These are phyloP conservation scores for Melanotaenia duboulayi DNA, from an alignment of 2,113 vertebrate species.

Conservation along the genomic window DNA sequence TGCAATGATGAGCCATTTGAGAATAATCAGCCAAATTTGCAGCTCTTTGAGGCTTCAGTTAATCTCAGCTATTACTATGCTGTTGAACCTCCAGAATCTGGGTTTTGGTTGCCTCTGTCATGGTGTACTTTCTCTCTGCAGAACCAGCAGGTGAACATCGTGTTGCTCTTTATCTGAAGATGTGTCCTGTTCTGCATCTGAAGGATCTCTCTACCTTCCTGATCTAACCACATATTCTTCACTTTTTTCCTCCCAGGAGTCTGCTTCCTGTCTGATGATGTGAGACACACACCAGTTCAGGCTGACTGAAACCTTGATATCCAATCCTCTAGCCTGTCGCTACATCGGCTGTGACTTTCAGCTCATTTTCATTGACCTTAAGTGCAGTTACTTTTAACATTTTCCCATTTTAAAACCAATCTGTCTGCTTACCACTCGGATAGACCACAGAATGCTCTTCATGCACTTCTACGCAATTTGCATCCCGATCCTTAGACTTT, in stretches of 20 bases:
- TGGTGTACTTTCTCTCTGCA: too few relatives aligned
- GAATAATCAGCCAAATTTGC: too few relatives aligned
- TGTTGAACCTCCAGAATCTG: too few relatives aligned
- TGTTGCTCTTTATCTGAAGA: too few relatives aligned
- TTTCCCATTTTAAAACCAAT: conserved; percentile 35
- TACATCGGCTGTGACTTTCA: conserved; percentile 5
- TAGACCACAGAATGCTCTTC: conserved; percentile 26
- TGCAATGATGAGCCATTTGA: too few relatives aligned
- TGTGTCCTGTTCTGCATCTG: too few relatives aligned
- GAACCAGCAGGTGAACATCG: too few relatives aligned
- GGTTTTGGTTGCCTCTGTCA: too few relatives aligned
- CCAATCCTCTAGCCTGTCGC: background rate
- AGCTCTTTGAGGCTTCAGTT: too few relatives aligned
- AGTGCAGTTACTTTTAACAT: background rate
- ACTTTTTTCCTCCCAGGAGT: too few relatives aligned
- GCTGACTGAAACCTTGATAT: background rate
- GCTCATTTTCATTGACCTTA: conserved; percentile 30
- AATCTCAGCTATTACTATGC: too few relatives aligned
- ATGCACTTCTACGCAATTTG: background rate
- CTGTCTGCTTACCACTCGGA: conserved; percentile 12
- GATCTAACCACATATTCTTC: too few relatives aligned
- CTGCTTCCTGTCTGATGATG: background rate
- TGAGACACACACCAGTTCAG: background rate
- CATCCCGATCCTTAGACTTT: conserved; percentile 17
- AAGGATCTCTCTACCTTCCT: background rate